A percentile compares a stretch with the other conserved stretches of the same genome.
phyloP scores from a whole-genome alignment of 2,888 invertebrate species.

The Lasioglossum marginatum region DNA sequence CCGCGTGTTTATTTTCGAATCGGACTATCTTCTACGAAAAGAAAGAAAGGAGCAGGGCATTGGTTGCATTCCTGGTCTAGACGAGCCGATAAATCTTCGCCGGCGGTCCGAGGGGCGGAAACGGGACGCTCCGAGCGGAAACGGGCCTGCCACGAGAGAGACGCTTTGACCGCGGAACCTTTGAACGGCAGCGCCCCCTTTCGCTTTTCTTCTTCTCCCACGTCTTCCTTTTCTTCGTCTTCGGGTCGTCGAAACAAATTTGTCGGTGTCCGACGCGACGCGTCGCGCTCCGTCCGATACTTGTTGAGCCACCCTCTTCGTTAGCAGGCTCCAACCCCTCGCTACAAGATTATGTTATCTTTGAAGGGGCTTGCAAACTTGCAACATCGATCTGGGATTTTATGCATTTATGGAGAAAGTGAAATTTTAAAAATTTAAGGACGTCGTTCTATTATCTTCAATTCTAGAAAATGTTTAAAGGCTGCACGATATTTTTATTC shows the following conservation, averaged over 20 bases:
- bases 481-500: too few relatives aligned
- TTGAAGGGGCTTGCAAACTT: not conserved
- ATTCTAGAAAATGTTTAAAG: too few relatives aligned
- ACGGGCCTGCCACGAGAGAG: not conserved
- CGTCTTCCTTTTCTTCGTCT: not conserved
- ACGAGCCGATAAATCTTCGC: constrained; percentile 36
- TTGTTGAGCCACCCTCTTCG: constrained; percentile 1
- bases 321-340: not conserved
- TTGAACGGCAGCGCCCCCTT: not conserved
- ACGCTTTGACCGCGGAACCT: not conserved
- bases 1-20: constrained; percentile 61
- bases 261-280: constrained; percentile 5
- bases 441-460: too few relatives aligned
- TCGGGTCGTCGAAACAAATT: not conserved
- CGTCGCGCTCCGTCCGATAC: not conserved
- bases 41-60: constrained; percentile 25
- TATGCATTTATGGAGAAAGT: not conserved
- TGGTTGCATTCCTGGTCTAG: constrained; percentile 20
- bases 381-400: not conserved
- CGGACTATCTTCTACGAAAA: constrained; percentile 32
- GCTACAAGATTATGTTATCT: not conserved
- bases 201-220: not conserved
- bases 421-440: not conserved
- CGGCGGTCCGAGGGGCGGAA: not conserved
- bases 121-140: not conserved